Evolutionary conservation across 1,140 invertebrate genomes (phyloP).

Genomic region (Macrobrachium rosenbergii): DNA sequence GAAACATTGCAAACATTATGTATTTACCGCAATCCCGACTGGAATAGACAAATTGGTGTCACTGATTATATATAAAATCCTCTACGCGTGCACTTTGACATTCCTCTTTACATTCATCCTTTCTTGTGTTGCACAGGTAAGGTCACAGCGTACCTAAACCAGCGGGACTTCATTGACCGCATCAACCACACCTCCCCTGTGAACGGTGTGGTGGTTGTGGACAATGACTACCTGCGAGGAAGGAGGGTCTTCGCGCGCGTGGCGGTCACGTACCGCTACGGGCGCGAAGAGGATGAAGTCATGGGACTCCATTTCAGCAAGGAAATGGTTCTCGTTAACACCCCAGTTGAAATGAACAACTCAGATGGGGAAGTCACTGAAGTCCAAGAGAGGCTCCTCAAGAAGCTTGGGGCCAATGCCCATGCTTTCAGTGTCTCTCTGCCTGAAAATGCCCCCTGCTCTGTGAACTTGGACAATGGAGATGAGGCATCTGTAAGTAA

Average conservation of each 20-base stretch:
- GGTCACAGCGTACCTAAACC: slow-evolving; percentile 90
- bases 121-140: slow-evolving; percentile 74
- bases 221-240: slow-evolving; percentile 89
- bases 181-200: slow-evolving; percentile 87
- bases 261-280: slow-evolving; percentile 83
- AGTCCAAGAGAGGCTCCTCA: slow-evolving; percentile 71
- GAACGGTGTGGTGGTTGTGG: slow-evolving; percentile 88
- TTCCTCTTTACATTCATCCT: neutral
- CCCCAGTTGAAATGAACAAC: slow-evolving; percentile 81
- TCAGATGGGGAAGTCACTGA: slow-evolving; percentile 77
- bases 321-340: slow-evolving; percentile 82
- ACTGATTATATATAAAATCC: neutral
- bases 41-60: neutral
- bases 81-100: no score
- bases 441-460: slow-evolving; percentile 78
- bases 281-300: slow-evolving; percentile 91
- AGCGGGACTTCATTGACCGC: slow-evolving; percentile 92
- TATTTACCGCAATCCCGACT: no score
- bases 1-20: no score
- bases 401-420: slow-evolving; percentile 67
- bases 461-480: slow-evolving; percentile 85
- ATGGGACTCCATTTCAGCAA: slow-evolving; percentile 95
- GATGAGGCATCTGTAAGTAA: slow-evolving; percentile 77
- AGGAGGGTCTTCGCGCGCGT: slow-evolving; percentile 85
- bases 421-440: slow-evolving; percentile 65